A percentile compares a stretch with the other conserved stretches of the same genome.
Evolutionary conservation across 2,797 vertebrate species (phyloP).

Genomic region (Falco novaeseelandiae): DNA sequence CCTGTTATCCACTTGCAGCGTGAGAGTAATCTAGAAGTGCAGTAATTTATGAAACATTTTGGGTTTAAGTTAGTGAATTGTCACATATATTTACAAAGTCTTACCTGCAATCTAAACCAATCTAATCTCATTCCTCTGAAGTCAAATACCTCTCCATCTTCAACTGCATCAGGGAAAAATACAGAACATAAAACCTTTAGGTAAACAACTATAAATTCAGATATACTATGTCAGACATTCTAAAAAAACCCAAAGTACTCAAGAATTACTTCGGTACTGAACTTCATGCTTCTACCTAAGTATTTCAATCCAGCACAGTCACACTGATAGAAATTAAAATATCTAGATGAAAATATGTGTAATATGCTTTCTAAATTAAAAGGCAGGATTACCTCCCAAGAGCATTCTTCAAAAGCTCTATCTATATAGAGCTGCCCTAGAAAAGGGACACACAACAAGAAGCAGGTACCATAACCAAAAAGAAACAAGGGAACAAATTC

Average conservation of each 20-base stretch:
- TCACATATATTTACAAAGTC: not conserved
- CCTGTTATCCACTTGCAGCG: not conserved
- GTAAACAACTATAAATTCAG: not conserved
- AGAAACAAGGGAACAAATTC: not conserved
- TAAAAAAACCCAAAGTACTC: not conserved
- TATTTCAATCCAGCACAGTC: not conserved
- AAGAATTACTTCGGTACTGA: not conserved
- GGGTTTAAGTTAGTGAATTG: not conserved
- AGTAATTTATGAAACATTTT: not conserved
- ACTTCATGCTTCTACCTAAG: not conserved
- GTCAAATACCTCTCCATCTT: constrained; percentile 98
- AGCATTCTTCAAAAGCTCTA: not conserved
- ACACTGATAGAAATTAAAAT: not conserved
- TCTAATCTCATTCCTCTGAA: constrained; percentile 98
- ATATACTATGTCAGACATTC: not conserved
- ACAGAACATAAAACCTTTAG: not conserved
- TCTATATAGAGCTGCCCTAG: not conserved
- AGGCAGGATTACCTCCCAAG: not conserved
- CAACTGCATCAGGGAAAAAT: constrained; percentile 80
- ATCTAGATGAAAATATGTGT: not conserved
- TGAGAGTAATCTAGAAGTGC: not conserved
- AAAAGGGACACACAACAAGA: not conserved
- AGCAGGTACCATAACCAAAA: accelerated
- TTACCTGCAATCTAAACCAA: constrained; percentile 98
- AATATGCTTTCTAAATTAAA: not conserved